Evolutionary conservation across 2,888 invertebrate species (phyloP).

Genomic region (Lochmaea crataegi): DNA sequence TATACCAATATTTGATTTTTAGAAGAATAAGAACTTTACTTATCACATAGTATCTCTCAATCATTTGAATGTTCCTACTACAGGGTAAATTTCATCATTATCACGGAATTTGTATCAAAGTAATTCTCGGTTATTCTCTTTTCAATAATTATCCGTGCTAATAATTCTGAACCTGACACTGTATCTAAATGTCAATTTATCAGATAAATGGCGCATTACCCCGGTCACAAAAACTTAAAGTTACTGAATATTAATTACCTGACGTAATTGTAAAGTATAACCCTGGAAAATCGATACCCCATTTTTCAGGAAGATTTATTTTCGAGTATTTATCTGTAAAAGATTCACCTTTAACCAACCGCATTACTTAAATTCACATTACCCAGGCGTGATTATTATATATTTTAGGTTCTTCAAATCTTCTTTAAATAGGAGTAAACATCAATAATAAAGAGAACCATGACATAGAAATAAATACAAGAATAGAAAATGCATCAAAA

Average conservation of each 20-base stretch:
- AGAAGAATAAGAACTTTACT: no score
- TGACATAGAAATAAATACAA: no score
- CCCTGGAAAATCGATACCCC: conserved; percentile 5
- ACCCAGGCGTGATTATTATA: no score
- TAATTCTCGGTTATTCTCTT: conserved; percentile 25
- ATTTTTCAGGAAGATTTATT: conserved; percentile 11
- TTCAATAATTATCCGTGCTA: conserved; percentile 22
- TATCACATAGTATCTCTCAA: no score
- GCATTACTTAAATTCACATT: no score
- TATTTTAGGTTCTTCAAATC: no score
- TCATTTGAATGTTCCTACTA: no score
- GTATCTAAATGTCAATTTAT: conserved; percentile 44
- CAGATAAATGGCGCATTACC: conserved; percentile 13
- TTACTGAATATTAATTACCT: conserved; percentile 16
- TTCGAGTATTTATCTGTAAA: background rate
- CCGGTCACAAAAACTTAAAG: conserved; percentile 10
- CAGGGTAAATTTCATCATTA: conserved; percentile 21
- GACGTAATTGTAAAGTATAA: conserved; percentile 4
- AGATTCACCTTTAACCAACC: background rate
- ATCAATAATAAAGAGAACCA: no score
- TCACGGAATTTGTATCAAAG: conserved; percentile 22
- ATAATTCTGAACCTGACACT: conserved; percentile 59
- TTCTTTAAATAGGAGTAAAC: no score
- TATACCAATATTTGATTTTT: no score
- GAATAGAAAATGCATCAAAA: no score